Evolutionary conservation across 1,140 invertebrate genomes (phyloP), one percentile per base, ranked within the genome.

Genomic region (Conus ventricosus): DNA sequence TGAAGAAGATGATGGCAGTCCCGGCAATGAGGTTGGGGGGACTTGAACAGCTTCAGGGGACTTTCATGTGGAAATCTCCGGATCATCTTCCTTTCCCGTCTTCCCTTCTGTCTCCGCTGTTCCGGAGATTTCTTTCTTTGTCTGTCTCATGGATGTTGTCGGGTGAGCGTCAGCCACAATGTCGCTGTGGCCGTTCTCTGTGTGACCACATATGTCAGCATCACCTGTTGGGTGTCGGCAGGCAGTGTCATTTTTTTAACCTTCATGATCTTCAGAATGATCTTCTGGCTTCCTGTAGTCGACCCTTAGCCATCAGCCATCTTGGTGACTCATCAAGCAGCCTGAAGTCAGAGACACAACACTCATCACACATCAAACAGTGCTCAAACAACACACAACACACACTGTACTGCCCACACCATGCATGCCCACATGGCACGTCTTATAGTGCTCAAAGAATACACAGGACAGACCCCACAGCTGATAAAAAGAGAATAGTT

Each of bases 111-210:
- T 87, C 75, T 57, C 84, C 23, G 39, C 15, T n/a, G n/a, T 60
- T 67, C 23, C 87, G 39, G 23, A 83, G 39, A 39, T 87, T 88
- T 60, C 90, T 91, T 8, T 87, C 71, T 85, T 95, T 94, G 85
- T 93, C 53, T 87, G 39, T 88, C 53, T 92, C 76, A 6, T 86
- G 84, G 90, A 23, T 90, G 89, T 13, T 88, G 96, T 89, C 96
- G 23, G 96, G 95, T 8, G 96, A 90, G 84, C 97, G 97, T 96
- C 96, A 97, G 97, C 97, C 91, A 39, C 1, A 63, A 20, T 75
- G 67, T 55, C 20, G 53, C 39, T 39, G 39, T 39, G 39, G 5
- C 10, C 84, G 11, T 76, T 60, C 82, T 89, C 87, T 20, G 15
- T 84, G 17, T 6, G 71, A 39, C 3, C 4, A 53, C 76, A n/a